Base-by-base conservation (phyloP, 2,888 invertebrate genomes). In the Trichacis sp. region DNA sequence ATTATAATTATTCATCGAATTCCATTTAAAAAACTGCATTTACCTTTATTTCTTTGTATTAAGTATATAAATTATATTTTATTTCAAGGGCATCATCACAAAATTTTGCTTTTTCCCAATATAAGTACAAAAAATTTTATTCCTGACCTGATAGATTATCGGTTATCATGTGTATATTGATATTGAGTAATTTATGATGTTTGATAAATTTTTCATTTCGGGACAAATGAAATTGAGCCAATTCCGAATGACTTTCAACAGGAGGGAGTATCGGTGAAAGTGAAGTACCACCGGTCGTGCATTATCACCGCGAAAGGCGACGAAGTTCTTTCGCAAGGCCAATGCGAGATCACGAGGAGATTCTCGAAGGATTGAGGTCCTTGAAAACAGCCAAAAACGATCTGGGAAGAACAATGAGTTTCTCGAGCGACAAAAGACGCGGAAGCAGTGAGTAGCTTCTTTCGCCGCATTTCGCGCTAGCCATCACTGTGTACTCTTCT, bases 261-360 rank as follows among this genome's bases (percentile, higher is more conserved):
- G 84, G 84, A 4, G 83, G 83, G 51, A 84, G 83, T 42, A 79
- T 83, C 73, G 86, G 86, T n/a, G 85, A 86, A 47, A 77, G 85
- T 0, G 88, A 88, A 2, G 78, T 84, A 19, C 88, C 90, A 38
- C 77, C 87, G 12, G 83, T 85, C 12, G 11, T 11, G n/a, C 73
- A 82, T 47, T 90, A 90, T 77, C 87, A 88, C 71, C 87, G 89
- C 69, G 92, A 93, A 77, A 87, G 94, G 58, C 89, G 94, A 38
- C 89, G 94, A 59, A 94, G 94, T 74, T 94, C 93, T 58, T 92
- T 92, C 80, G 92, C 92, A 42, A 89, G 93, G 40, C 85, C 87
- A 69, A 78, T 87, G 69, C 90, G 93, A 73, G 93, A 94, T 85
- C 93, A 93, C 1, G 94, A 94, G 82, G 94, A 94, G 85, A 93